These are phyloP conservation scores for Pollicipes pollicipes DNA, from an alignment of 1,140 invertebrate genomes.

Conservation along the genomic window DNA sequence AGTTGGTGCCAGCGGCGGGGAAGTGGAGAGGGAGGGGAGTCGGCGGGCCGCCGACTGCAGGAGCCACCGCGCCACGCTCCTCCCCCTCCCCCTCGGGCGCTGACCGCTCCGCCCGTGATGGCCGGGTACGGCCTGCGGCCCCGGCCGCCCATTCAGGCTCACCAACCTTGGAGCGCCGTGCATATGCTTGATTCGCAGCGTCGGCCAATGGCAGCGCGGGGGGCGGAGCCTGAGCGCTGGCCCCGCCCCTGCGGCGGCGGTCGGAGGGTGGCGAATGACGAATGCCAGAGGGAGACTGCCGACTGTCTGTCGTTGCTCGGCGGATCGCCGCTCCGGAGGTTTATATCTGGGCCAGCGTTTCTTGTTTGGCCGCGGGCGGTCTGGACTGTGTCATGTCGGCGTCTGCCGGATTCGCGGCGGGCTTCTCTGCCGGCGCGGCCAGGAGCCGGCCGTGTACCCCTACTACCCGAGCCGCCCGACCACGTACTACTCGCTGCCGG, in stretches of 20 bases:
- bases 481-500: not conserved
- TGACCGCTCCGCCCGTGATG: too few relatives aligned
- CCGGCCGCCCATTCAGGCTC: not conserved
- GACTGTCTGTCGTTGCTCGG: not conserved
- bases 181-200: not conserved
- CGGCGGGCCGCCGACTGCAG: too few relatives aligned
- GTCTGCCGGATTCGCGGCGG: not conserved
- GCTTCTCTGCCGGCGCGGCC: too few relatives aligned
- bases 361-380: not conserved
- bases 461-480: not conserved
- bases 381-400: not conserved
- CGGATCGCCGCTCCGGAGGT: not conserved
- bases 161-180: not conserved
- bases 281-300: not conserved
- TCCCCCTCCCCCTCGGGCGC: too few relatives aligned
- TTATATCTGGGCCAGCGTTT: not conserved
- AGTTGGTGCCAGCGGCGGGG: too few relatives aligned
- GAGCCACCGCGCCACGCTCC: too few relatives aligned
- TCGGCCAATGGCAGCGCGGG: not conserved
- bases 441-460: not conserved
- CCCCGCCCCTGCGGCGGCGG: too few relatives aligned
- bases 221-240: too few relatives aligned
- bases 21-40: too few relatives aligned
- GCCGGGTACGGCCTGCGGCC: too few relatives aligned
- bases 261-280: not conserved